Conservation (phyloP, 2,113 vertebrate genomes). For the Psittacula cyanocephala region DNA sequence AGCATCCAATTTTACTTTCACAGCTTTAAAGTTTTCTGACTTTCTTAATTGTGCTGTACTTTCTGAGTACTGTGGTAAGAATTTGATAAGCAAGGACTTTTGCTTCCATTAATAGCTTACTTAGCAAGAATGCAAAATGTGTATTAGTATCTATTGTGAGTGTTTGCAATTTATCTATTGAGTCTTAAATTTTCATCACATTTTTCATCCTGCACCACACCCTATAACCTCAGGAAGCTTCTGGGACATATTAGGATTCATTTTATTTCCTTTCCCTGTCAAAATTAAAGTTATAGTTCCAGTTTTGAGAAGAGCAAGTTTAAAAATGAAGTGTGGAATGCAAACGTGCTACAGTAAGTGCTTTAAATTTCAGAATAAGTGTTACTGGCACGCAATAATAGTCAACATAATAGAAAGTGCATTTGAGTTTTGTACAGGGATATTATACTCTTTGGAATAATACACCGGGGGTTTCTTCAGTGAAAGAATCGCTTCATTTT, state of each 20-base stretch:
- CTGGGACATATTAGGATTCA: background rate
- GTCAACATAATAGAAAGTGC: background rate
- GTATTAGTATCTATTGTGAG: background rate
- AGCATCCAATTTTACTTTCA: background rate
- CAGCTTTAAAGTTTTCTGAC: background rate
- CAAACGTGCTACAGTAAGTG: background rate
- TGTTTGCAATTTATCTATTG: background rate
- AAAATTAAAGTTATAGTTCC: background rate
- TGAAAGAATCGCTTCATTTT: background rate
- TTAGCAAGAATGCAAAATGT: background rate
- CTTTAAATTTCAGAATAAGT: background rate
- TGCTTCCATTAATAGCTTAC: background rate
- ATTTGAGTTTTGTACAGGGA: background rate
- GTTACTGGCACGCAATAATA: background rate
- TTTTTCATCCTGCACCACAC: accelerated
- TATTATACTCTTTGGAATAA: background rate
- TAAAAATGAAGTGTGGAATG: background rate
- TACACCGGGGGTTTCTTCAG: accelerated
- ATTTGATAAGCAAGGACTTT: background rate
- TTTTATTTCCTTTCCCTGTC: background rate
- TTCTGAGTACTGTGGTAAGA: background rate
- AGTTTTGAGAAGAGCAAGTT: background rate
- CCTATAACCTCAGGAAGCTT: background rate
- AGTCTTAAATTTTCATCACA: background rate
- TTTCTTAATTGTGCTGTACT: background rate